A percentile compares a stretch with the other conserved stretches of the same genome.
phyloP scores from a whole-genome alignment of 1,140 invertebrate species.

The Nixonia krombeini region DNA sequence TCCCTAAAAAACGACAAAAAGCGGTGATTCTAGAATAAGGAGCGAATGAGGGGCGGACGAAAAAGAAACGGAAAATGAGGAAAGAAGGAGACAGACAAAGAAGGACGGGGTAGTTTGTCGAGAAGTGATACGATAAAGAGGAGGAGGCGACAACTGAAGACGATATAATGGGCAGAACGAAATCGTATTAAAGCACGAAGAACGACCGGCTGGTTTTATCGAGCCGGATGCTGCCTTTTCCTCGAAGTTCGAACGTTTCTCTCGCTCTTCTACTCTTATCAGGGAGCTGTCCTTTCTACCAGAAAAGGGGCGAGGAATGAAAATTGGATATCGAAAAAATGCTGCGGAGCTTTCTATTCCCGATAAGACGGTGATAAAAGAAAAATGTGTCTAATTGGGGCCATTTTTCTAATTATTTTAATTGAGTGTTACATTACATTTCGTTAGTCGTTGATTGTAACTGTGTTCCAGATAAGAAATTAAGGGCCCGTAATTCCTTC shows the following conservation, averaged over 20 bases:
- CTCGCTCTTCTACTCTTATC: slow-evolving; percentile 20
- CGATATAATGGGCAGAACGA: slow-evolving; percentile 62
- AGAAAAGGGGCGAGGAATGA: slow-evolving; percentile 11
- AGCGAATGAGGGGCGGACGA: slow-evolving; percentile 27
- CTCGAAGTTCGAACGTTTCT: slow-evolving; percentile 24
- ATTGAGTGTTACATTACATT: too few relatives aligned
- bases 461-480: too few relatives aligned
- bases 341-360: slow-evolving; percentile 19
- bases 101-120: slow-evolving; percentile 30
- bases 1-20: slow-evolving; percentile 40
- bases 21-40: slow-evolving; percentile 13
- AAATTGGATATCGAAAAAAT: slow-evolving; percentile 27
- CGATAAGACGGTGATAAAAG: too few relatives aligned
- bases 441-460: too few relatives aligned
- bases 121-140: slow-evolving; percentile 57
- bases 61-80: too few relatives aligned
- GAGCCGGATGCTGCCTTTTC: slow-evolving; percentile 50
- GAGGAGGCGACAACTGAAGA: slow-evolving; percentile 40
- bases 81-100: slow-evolving; percentile 24
- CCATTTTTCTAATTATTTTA: too few relatives aligned
- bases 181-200: slow-evolving; percentile 62
- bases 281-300: slow-evolving; percentile 11
- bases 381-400: too few relatives aligned
- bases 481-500: too few relatives aligned
- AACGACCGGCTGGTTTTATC: slow-evolving; percentile 58